A percentile compares a stretch with the other conserved stretches of the same genome.
phyloP scores from a whole-genome alignment of 1,140 invertebrate species.

The Bactericera cockerelli region DNA sequence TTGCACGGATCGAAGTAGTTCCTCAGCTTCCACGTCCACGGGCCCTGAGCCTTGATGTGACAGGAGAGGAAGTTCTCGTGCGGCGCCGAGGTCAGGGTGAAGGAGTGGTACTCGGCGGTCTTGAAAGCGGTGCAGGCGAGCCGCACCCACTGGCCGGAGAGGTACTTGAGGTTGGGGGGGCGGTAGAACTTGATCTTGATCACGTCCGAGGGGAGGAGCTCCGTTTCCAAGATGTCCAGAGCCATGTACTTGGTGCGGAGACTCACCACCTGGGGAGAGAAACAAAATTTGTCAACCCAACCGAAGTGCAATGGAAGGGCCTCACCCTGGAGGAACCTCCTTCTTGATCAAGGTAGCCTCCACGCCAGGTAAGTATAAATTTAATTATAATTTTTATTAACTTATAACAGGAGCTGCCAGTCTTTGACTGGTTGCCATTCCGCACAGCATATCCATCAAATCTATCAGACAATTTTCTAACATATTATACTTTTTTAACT shows the following conservation, averaged over 20 bases:
- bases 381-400: too few relatives aligned
- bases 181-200: slow-evolving; percentile 85
- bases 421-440: too few relatives aligned
- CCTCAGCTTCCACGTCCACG: slow-evolving; percentile 97
- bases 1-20: slow-evolving; percentile 94
- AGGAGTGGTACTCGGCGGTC: slow-evolving; percentile 90
- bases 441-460: too few relatives aligned
- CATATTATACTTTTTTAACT: too few relatives aligned
- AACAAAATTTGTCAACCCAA: too few relatives aligned
- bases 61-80: slow-evolving; percentile 95
- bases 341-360: too few relatives aligned
- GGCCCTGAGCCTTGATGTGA: slow-evolving; percentile 96
- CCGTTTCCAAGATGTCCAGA: slow-evolving; percentile 86
- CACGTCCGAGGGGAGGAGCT: slow-evolving; percentile 87
- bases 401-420: too few relatives aligned
- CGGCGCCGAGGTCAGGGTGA: slow-evolving; percentile 94
- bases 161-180: slow-evolving; percentile 91
- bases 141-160: slow-evolving; percentile 77
- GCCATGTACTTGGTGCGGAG: slow-evolving; percentile 84
- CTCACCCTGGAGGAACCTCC: too few relatives aligned
- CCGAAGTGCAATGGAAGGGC: background rate
- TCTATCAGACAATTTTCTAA: too few relatives aligned
- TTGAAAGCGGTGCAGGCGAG: slow-evolving; percentile 84
- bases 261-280: slow-evolving; percentile 52
- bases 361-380: too few relatives aligned